Evolutionary conservation across 2,888 invertebrate genomes (phyloP).

Genomic region (Periphyllus acericola): DNA sequence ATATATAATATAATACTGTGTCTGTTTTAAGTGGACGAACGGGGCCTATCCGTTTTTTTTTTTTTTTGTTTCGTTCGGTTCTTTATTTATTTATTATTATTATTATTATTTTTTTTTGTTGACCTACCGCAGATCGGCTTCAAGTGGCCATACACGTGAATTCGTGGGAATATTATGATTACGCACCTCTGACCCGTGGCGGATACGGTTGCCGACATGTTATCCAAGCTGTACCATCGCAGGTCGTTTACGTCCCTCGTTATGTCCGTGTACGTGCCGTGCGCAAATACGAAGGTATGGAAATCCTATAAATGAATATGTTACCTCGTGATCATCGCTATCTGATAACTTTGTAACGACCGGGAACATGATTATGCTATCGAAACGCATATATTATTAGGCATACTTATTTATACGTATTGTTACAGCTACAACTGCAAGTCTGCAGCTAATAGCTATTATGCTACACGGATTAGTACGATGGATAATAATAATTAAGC

Average conservation of each 20-base stretch:
- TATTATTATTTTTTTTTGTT: constrained; percentile 12
- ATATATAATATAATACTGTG: constrained; percentile 17
- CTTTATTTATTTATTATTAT: not conserved
- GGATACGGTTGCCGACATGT: constrained; percentile 38
- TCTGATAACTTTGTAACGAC: not conserved
- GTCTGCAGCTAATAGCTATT: not conserved
- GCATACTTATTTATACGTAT: not conserved
- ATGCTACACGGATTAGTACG: not conserved
- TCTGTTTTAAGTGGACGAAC: constrained; percentile 47
- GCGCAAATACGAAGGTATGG: constrained; percentile 22
- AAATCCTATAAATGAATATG: not conserved
- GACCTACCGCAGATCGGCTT: constrained; percentile 59
- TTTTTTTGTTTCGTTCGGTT: not conserved
- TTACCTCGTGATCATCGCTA: constrained; percentile 3
- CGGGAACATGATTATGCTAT: not conserved
- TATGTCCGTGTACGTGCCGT: constrained; percentile 30
- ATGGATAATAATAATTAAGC: not conserved
- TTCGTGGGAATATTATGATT: constrained; percentile 59
- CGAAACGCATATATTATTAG: not conserved
- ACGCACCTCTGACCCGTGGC: constrained; percentile 57
- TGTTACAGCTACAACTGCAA: too few relatives aligned
- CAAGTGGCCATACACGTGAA: constrained; percentile 38
- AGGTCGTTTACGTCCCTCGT: constrained; percentile 28
- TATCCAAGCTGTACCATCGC: constrained; percentile 47
- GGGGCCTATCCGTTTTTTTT: constrained; percentile 32